These are phyloP conservation scores for Prostheceraeus crozeri DNA, from an alignment of 2,888 invertebrate genomes.

Conservation along the genomic window DNA sequence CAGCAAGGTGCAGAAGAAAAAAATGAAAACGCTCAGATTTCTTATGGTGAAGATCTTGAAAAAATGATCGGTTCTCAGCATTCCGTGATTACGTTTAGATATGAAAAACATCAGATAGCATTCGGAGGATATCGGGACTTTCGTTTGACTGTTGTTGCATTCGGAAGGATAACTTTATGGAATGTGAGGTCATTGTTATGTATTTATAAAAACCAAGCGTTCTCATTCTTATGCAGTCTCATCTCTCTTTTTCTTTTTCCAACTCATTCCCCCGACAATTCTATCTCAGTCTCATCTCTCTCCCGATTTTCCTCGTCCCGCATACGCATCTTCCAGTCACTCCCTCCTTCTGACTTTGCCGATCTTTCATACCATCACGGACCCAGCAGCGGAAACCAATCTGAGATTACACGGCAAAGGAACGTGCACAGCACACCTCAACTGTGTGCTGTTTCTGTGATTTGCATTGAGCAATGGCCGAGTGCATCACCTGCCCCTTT, in stretches of 20 bases:
- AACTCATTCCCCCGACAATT: not conserved
- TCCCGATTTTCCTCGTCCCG: conserved; percentile 9
- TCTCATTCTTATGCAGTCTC: conserved; percentile 6
- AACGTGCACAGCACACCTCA: not conserved
- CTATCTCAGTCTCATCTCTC: not conserved
- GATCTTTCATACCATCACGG: not conserved
- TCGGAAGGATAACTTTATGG: conserved; percentile 20
- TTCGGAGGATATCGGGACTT: conserved; percentile 16
- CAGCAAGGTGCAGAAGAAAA: too few species aligned
- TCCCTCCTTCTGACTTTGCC: not conserved
- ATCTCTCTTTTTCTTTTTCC: conserved; percentile 15
- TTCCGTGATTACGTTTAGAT: conserved; percentile 3
- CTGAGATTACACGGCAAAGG: not conserved
- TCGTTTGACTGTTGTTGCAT: conserved; percentile 16
- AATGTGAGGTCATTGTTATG: conserved; percentile 1
- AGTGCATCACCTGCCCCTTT: conserved; percentile 21
- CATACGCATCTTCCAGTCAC: conserved; percentile 17
- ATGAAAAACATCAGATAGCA: conserved; percentile 21
- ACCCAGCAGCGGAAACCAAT: not conserved
- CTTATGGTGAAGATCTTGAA: conserved; percentile 21
- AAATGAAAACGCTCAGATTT: too few species aligned
- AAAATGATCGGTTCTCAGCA: conserved; percentile 25
- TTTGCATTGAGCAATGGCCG: not conserved
- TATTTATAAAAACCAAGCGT: conserved; percentile 22
- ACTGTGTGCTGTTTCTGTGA: conserved; percentile 13